phyloP scores from a whole-genome alignment of 2,888 invertebrate genomes.

The Diaprepes abbreviatus region DNA sequence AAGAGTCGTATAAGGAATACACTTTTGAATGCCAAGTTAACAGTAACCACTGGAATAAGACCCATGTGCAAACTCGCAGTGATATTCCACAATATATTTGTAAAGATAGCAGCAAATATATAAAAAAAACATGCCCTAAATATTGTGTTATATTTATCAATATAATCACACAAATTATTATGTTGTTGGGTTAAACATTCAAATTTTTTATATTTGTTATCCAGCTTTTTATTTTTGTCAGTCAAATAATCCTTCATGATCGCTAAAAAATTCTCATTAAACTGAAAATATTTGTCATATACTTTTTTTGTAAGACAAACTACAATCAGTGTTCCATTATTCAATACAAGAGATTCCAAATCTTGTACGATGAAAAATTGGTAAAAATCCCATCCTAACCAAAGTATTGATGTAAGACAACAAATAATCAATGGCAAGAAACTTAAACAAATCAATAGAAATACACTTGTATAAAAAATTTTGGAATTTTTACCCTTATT shows the following conservation, averaged over 20 bases:
- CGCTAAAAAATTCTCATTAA: not conserved
- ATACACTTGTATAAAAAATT: not conserved
- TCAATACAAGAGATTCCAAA: not conserved
- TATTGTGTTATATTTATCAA: not conserved
- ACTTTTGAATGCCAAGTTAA: too few relatives aligned
- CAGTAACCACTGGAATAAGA: too few relatives aligned
- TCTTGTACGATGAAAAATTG: not conserved
- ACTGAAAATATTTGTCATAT: not conserved
- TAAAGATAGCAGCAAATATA: not conserved
- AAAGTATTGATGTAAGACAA: too few relatives aligned
- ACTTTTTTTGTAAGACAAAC: not conserved
- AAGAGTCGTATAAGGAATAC: too few relatives aligned
- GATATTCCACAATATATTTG: conserved; percentile 4
- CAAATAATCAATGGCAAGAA: not conserved
- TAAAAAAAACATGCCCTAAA: not conserved
- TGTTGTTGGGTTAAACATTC: not conserved
- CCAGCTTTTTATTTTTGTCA: not conserved
- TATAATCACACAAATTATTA: not conserved
- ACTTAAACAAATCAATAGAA: not conserved
- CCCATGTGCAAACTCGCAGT: not conserved
- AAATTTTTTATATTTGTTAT: not conserved
- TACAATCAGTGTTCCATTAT: not conserved
- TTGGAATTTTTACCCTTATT: not conserved
- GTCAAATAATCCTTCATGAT: not conserved
- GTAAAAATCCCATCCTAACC: not conserved